Evolutionary conservation across 1,140 invertebrate genomes (phyloP), one percentile per base, ranked within the genome.

Genomic region (Drosophila aff.): DNA sequence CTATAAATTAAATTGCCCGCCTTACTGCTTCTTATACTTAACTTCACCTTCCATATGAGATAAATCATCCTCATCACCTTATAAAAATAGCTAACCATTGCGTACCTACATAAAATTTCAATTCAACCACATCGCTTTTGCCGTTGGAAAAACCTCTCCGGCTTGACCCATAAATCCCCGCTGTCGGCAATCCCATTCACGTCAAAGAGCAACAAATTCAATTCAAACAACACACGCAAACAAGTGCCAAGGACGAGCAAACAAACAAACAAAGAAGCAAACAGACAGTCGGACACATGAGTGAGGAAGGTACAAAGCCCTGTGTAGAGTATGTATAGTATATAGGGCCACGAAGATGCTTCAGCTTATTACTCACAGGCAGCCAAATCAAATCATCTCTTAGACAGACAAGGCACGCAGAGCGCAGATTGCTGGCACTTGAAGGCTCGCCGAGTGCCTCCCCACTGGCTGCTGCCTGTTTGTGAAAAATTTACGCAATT

Each of bases 401-500:
- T 69, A 59, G 60, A 75, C 55, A 49, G 65, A 58, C 63, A 41
- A 55, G 50, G 64, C 69, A 47, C 41, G 52, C 52, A 49, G 41
- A 44, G 50, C 68, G 67, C 73, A 89, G 86, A 81, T 90, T 78
- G 62, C 49, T 62, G 77, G 49, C 85, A 84, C 81, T 82, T 72
- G 57, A 75, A 63, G 67, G 59, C 59, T 31, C 43, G 60, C 26
- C 23, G 11, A 41, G 44, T 41, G 33, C 40, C 21, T n/a, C 18
- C 18, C 64, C 78, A 81, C 82, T 71, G 73, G 78, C 71, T 73
- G 66, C 43, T 55, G 76, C 47, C 64, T 75, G 76, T 85, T 81
- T 69, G 60, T 84, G 81, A 90, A 79, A 85, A 89, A 90, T 89
- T 71, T 89, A 73, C 71, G 74, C 81, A 73, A 90, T 89, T 84